Percentiles rank a stretch among this genome's conserved stretches.
Conservation (phyloP, 2,113 vertebrate species). For the Microtus montanus region DNA sequence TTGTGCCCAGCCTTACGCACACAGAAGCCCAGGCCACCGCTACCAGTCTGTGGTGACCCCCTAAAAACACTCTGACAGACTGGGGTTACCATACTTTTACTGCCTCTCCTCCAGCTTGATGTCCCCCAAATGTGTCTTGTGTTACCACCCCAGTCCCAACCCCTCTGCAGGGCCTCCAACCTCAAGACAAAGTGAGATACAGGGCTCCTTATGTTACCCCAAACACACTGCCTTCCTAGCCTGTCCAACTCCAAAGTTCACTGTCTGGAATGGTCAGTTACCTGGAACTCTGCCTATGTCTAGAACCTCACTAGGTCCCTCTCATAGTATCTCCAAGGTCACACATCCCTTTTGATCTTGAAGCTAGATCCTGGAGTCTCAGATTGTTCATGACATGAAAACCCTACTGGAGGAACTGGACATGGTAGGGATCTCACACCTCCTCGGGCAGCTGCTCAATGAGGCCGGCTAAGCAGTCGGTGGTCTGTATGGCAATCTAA, state of each 20-base stretch:
- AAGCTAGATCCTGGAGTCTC: background rate
- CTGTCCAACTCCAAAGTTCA: rapidly evolving
- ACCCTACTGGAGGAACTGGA: background rate
- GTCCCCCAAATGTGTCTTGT: background rate
- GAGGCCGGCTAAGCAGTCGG: no score
- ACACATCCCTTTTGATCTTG: background rate
- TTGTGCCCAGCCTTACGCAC: no score
- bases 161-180: background rate
- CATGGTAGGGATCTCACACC: background rate
- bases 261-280: background rate
- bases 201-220: background rate
- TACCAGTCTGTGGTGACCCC: background rate
- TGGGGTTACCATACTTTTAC: background rate
- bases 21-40: background rate
- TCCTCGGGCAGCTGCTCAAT: background rate
- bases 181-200: background rate
- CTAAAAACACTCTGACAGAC: background rate
- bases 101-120: background rate
- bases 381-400: background rate
- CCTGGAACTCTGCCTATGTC: background rate
- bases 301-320: background rate
- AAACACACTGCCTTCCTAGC: background rate
- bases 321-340: background rate
- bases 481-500: background rate
- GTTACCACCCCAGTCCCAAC: background rate